A percentile compares a stretch with the other conserved stretches of the same genome.
Evolutionary conservation across 2,888 invertebrate genomes (phyloP).

Genomic region (Sphaeridia pumilis): DNA sequence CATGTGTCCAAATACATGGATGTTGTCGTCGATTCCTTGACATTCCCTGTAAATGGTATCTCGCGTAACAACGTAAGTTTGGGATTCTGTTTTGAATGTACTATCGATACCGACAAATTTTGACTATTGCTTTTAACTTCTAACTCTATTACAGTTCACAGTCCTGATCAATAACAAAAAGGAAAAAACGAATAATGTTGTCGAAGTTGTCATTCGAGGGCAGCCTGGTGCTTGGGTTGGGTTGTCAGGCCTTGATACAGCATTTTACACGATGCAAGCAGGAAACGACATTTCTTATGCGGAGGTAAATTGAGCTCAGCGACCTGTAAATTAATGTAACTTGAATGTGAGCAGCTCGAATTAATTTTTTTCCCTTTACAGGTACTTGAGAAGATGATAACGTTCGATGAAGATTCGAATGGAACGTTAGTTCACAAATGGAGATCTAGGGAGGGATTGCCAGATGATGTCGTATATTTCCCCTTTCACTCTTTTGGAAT

Average conservation of each 20-base stretch:
- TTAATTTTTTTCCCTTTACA: slow-evolving; percentile 36
- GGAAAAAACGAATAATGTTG: slow-evolving; percentile 80
- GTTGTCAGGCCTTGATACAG: slow-evolving; percentile 75
- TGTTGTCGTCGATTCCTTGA: slow-evolving; percentile 80
- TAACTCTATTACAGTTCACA: slow-evolving; percentile 51
- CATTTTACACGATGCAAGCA: slow-evolving; percentile 84
- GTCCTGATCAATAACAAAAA: slow-evolving; percentile 83
- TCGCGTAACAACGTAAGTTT: slow-evolving; percentile 67
- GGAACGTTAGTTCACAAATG: slow-evolving; percentile 71
- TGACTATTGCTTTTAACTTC: neutral
- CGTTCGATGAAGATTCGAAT: slow-evolving; percentile 73
- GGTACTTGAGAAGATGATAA: slow-evolving; percentile 75
- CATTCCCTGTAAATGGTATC: slow-evolving; percentile 94
- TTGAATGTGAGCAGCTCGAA: neutral
- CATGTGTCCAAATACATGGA: slow-evolving; percentile 66
- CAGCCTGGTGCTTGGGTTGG: slow-evolving; percentile 92
- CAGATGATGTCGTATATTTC: slow-evolving; percentile 72
- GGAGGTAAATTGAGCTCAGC: slow-evolving; percentile 46
- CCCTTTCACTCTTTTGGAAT: slow-evolving; percentile 83
- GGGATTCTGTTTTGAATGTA: neutral
- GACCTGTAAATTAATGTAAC: neutral
- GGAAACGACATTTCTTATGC: slow-evolving; percentile 81
- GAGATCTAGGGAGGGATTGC: slow-evolving; percentile 72
- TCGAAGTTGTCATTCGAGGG: slow-evolving; percentile 85
- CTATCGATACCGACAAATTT: neutral